Conservation (phyloP, 2,888 invertebrate species). For the Seira ritae region DNA sequence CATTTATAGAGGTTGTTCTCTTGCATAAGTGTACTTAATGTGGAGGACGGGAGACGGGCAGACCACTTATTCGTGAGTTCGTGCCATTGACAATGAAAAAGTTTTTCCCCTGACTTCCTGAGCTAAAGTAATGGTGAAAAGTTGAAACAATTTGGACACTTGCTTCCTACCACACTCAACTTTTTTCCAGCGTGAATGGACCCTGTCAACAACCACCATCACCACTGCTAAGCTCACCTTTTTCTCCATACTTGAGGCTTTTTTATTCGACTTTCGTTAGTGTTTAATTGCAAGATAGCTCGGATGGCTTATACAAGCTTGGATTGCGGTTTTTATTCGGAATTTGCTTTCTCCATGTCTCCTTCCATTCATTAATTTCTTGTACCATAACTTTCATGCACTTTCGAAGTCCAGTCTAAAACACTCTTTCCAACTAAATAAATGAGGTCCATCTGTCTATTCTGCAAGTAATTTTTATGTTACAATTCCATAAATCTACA, state of each 20-base stretch:
- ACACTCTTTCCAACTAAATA: too few relatives aligned
- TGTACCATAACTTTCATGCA: too few relatives aligned
- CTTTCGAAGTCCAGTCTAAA: too few relatives aligned
- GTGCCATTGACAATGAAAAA: constrained; percentile 54
- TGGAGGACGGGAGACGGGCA: too few relatives aligned
- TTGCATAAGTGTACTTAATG: too few relatives aligned
- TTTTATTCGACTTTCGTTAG: neutral
- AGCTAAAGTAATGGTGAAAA: neutral
- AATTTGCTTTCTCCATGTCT: neutral
- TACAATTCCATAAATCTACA: too few relatives aligned
- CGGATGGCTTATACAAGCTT: neutral
- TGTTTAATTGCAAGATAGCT: neutral
- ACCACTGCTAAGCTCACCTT: neutral
- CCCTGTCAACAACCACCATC: neutral
- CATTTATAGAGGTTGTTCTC: too few relatives aligned
- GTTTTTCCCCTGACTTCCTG: constrained; percentile 40
- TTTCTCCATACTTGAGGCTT: neutral
- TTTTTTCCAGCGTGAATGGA: neutral
- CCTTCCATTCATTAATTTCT: neutral
- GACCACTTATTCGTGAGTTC: constrained; percentile 21
- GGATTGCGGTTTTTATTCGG: neutral
- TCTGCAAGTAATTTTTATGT: too few relatives aligned
- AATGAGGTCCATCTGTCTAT: too few relatives aligned
- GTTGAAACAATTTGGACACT: neutral
- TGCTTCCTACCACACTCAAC: neutral